Evolutionary conservation across 1,140 invertebrate genomes (phyloP).

Genomic region (Hermetia illucens): DNA sequence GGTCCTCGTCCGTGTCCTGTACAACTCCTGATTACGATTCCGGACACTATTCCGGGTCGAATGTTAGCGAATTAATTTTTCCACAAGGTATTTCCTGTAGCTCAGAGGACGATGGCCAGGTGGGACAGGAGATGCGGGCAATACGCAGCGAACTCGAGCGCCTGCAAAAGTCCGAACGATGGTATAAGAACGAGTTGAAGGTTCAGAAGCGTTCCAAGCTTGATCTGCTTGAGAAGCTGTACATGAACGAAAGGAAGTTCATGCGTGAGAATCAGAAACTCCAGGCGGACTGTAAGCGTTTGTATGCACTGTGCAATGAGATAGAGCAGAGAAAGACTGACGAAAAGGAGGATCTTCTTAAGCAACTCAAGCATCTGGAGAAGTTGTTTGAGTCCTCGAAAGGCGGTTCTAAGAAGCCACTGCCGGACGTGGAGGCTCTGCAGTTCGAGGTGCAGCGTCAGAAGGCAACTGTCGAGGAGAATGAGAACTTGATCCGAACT

Average conservation of each 20-base stretch:
- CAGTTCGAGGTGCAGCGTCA: conserved; percentile 20
- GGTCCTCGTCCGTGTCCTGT: not conserved
- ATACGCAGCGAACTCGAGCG: conserved; percentile 22
- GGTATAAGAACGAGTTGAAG: conserved; percentile 24
- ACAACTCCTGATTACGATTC: not conserved
- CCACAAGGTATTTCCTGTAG: not conserved
- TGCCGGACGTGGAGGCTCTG: not conserved
- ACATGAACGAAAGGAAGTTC: conserved; percentile 23
- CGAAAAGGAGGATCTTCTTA: not conserved
- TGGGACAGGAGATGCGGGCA: conserved; percentile 17
- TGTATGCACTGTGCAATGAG: conserved; percentile 14
- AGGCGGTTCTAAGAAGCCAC: not conserved
- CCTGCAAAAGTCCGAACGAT: conserved; percentile 22
- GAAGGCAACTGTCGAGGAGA: conserved; percentile 14
- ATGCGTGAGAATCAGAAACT: conserved; percentile 22
- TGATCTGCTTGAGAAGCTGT: conserved; percentile 22
- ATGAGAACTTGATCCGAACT: conserved; percentile 19
- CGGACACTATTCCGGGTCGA: not conserved
- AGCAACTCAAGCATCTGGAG: not conserved
- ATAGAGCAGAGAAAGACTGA: conserved; percentile 11
- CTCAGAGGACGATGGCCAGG: conserved; percentile 12
- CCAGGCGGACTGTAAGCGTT: conserved; percentile 17
- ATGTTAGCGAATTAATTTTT: not conserved
- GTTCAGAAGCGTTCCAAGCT: conserved; percentile 18
- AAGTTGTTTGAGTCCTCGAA: not conserved